Evolutionary conservation across 1,140 invertebrate genomes (phyloP).

Genomic region (Chrysomallon squamiferum): DNA sequence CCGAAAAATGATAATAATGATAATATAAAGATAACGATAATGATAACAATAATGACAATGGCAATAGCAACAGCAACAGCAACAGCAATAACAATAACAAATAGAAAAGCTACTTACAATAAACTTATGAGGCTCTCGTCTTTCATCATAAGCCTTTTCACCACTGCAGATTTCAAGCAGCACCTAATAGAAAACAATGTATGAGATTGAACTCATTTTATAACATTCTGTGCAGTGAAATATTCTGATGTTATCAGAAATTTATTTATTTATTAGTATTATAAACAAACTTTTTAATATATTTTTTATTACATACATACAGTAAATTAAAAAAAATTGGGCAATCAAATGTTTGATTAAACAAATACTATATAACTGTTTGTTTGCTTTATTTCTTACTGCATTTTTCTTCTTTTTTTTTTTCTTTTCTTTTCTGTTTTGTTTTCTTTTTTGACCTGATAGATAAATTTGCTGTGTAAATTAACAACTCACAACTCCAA

Average conservation of each 20-base stretch:
- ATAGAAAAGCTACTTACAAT: no score
- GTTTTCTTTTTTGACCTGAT: background rate
- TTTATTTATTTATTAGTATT: background rate
- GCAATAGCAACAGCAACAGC: no score
- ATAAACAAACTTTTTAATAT: background rate
- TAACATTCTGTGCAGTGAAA: background rate
- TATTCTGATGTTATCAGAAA: background rate
- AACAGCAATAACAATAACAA: no score
- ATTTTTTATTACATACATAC: background rate
- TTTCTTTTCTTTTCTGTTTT: background rate
- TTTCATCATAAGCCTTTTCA: constrained; percentile 39
- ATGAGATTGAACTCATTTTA: background rate
- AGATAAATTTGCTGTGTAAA: background rate
- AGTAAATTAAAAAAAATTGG: background rate
- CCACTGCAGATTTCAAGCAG: constrained; percentile 47
- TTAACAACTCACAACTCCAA: constrained; percentile 76
- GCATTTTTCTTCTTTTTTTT: background rate
- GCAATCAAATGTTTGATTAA: background rate
- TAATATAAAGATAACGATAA: no score
- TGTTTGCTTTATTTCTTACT: background rate
- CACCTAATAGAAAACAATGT: constrained; percentile 28
- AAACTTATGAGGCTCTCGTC: constrained; percentile 23
- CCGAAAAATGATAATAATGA: no score
- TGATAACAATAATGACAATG: no score
- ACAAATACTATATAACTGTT: background rate